Conservation (phyloP, 1,140 invertebrate genomes). For the Bombus waltoni region DNA sequence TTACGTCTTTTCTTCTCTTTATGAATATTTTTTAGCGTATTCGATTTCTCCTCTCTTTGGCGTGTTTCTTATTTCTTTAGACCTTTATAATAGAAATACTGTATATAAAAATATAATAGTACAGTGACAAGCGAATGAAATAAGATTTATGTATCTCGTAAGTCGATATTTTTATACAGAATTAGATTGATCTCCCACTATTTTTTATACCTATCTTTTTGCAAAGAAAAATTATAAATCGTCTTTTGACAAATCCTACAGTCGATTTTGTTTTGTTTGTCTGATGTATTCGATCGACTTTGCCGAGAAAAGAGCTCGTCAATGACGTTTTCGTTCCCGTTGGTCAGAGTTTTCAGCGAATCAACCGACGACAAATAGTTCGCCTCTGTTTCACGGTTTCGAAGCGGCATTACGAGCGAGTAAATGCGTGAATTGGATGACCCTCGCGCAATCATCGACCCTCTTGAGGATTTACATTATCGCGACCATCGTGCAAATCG, state of each 20-base stretch:
- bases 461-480: conserved; percentile 42
- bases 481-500: background rate
- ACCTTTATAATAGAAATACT: too few species aligned
- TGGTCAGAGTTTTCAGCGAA: background rate
- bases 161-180: too few species aligned
- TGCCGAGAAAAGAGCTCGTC: background rate
- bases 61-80: background rate
- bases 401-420: conserved; percentile 39
- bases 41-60: background rate
- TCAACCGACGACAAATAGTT: conserved; percentile 2
- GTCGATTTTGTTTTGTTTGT: background rate
- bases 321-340: background rate
- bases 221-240: background rate
- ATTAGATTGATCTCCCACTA: background rate
- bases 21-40: background rate
- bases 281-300: background rate
- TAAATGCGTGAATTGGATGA: conserved; percentile 47
- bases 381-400: conserved; percentile 35
- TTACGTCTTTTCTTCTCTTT: background rate
- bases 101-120: background rate
- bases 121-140: background rate
- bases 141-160: background rate
- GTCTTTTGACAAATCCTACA: background rate
- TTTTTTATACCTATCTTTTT: background rate
- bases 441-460: conserved; percentile 50